phyloP scores from a whole-genome alignment of 2,113 vertebrate species.

The Poeciliopsis retropinna region DNA sequence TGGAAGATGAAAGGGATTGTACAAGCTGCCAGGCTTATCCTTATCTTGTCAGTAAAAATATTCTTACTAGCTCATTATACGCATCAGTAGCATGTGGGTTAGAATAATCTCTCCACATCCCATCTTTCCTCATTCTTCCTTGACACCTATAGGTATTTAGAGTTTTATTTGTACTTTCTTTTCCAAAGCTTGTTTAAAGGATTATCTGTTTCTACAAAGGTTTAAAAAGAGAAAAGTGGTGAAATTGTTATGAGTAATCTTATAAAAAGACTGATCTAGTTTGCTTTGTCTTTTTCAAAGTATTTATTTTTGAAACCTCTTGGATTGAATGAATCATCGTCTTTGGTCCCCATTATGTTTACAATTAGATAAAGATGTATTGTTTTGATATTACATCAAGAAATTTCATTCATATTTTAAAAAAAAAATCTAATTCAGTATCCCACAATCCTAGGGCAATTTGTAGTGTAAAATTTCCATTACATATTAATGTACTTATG shows the following conservation, averaged over 20 bases:
- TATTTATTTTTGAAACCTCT: conserved; percentile 13
- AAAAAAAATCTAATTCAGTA: background rate
- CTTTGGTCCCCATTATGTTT: conserved; percentile 26
- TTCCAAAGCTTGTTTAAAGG: conserved; percentile 45
- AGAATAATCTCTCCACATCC: conserved; percentile 30
- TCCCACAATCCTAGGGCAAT: background rate
- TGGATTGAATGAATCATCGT: conserved; percentile 34
- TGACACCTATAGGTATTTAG: conserved; percentile 24
- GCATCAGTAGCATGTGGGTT: conserved; percentile 36
- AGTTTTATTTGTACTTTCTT: conserved; percentile 34
- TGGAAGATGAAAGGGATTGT: conserved; percentile 65
- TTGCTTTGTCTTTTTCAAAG: conserved; percentile 39
- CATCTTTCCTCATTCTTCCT: conserved; percentile 5
- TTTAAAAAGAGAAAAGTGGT: conserved; percentile 40
- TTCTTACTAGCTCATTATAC: conserved; percentile 24
- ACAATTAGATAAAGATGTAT: conserved; percentile 37
- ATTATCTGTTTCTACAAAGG: conserved; percentile 49
- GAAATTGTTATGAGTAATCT: conserved; percentile 52
- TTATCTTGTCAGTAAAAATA: conserved; percentile 63
- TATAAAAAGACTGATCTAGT: conserved; percentile 49
- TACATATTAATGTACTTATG: background rate
- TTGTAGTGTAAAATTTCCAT: background rate
- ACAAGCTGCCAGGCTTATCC: conserved; percentile 64
- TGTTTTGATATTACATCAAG: conserved; percentile 33
- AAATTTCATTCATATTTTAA: no score